Evolutionary conservation across 2,888 invertebrate genomes (phyloP).

Genomic region (Sphecodes monilicornis): DNA sequence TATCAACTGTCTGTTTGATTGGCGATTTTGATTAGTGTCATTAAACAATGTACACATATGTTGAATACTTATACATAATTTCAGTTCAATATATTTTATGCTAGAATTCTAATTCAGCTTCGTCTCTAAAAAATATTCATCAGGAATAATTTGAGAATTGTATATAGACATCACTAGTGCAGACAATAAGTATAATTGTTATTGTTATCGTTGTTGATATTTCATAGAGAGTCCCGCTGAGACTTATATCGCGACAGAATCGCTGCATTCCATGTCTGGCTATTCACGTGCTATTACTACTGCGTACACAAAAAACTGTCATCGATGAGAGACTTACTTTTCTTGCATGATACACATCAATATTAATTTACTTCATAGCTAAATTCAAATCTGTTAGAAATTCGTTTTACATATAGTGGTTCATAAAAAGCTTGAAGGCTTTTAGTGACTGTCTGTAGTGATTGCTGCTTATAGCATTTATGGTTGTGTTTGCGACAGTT

Average conservation of each 20-base stretch:
- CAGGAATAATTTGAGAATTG: not conserved
- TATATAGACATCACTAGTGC: not conserved
- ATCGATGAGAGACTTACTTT: not conserved
- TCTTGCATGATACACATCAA: not conserved
- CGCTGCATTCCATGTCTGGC: conserved; percentile 36
- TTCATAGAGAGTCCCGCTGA: not conserved
- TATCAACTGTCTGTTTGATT: not conserved
- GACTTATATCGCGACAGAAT: not conserved
- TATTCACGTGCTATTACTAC: conserved; percentile 41
- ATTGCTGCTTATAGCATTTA: not conserved
- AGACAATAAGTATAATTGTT: not conserved
- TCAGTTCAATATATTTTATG: not conserved
- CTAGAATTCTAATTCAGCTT: not conserved
- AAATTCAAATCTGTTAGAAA: not conserved
- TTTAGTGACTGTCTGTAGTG: not conserved
- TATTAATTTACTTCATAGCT: not conserved
- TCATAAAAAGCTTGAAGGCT: not conserved
- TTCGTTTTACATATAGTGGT: not conserved
- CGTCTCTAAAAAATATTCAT: not conserved
- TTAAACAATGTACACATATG: not conserved
- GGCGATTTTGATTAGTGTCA: not conserved
- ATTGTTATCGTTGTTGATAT: not conserved
- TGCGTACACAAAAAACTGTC: conserved; percentile 20
- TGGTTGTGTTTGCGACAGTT: not conserved
- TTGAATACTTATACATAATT: not conserved